Percentiles rank a stretch among this genome's conserved stretches.
These are phyloP conservation scores for Petrolisthes manimaculis DNA, from an alignment of 2,888 invertebrate genomes.

Conservation along the genomic window DNA sequence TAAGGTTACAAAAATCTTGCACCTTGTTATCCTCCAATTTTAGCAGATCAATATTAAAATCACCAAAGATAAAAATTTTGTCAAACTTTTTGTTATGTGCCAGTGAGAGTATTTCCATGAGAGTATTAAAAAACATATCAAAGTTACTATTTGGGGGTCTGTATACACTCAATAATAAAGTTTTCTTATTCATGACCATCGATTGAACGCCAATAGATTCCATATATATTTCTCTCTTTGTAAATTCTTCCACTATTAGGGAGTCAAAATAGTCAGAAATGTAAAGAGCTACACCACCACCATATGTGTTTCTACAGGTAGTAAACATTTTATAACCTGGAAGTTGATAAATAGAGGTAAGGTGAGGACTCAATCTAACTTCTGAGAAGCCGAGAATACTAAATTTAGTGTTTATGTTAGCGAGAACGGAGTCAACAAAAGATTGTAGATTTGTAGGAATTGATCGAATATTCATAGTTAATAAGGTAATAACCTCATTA, in stretches of 20 bases:
- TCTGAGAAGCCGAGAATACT: not conserved
- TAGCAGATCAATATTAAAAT: not conserved
- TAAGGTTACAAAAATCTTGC: not conserved
- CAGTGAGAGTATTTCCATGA: not conserved
- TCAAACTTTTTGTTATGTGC: not conserved
- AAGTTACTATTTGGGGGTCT: not conserved
- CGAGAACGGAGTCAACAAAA: not conserved
- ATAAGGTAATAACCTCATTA: not conserved
- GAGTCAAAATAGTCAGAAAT: not conserved
- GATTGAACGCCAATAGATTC: not conserved
- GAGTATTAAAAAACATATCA: not conserved
- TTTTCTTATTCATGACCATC: not conserved
- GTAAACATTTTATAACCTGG: not conserved
- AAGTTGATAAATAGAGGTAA: not conserved
- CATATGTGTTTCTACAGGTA: not conserved
- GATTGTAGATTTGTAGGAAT: conserved; percentile 4
- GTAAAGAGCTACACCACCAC: not conserved
- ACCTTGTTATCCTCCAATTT: not conserved
- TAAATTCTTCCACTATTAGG: not conserved
- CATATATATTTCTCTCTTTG: not conserved
- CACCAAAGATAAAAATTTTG: not conserved
- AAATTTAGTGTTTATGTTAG: not conserved
- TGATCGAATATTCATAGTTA: not conserved
- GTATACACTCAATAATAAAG: not conserved
- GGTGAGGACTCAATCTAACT: not conserved